Evolutionary conservation across 2,113 vertebrate genomes (phyloP), one percentile per base, ranked within the genome.

Genomic region (Genyomyrus donnyi): DNA sequence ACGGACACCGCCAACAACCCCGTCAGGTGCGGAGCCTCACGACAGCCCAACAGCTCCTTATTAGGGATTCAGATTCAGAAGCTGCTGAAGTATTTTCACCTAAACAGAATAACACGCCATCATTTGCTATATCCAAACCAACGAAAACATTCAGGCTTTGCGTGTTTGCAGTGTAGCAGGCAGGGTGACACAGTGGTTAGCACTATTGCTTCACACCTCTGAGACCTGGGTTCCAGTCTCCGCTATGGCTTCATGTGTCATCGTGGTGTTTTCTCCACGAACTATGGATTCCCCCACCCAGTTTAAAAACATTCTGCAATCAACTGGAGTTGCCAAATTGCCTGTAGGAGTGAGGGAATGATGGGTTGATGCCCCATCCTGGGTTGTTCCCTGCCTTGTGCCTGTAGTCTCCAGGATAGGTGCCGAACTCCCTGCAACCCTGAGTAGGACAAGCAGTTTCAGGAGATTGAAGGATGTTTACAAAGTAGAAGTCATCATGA

Each of bases 1-100:
- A 97, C 97, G 0, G 98, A 99, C 89, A 96, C 96, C 88, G 97
- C 97, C 91, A 98, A 98, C 93, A 98, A 96, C 58, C 97, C 97
- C 11, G 95, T 99, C 94, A 98, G 97, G 98, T 98, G 94, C 2
- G 90, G 91, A 93, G 0, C 46, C 56, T 42, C 21, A 11, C 7
- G 8, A 27, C n/a, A 88, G 11, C 46, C 66, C 49, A 35, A 17
- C 17, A n/a, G 11, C 58, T 70, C 15, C 77, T 53, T 49, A 10
- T 52, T 53, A 35, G 53, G 17, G 17, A n/a, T 84, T 1, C 13
- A 80, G 35, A 15, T 39, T 88, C 5, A 83, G 46, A 84, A 35
- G 27, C 31, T 89, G 17, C 27, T 84, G 31, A n/a, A 45, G 13
- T 19, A 17, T 70, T 66, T 46, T 58, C 2, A 66, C 56, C 2